These are phyloP conservation scores for Plusia festucae DNA, from an alignment of 2,888 invertebrate genomes.

Conservation along the genomic window DNA sequence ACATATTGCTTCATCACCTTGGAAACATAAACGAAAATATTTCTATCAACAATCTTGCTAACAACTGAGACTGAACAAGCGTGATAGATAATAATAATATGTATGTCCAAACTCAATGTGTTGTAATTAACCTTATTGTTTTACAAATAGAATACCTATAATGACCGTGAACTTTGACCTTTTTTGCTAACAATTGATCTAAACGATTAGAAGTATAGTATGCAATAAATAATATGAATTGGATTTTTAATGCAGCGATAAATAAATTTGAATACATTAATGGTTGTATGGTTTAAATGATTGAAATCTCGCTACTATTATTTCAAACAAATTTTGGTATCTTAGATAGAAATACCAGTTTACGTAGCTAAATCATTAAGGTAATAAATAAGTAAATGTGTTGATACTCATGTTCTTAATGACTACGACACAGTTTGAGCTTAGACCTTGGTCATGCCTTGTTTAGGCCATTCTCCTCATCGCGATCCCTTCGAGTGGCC, in stretches of 20 bases:
- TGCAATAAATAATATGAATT: constrained; percentile 49
- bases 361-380: background rate
- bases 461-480: constrained; percentile 6
- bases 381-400: constrained; percentile 4
- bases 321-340: constrained; percentile 21
- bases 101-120: constrained; percentile 25
- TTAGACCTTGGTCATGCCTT: constrained; percentile 6
- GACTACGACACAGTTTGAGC: constrained; percentile 3
- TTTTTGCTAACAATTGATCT: constrained; percentile 51
- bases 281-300: constrained; percentile 33
- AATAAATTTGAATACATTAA: constrained; percentile 53
- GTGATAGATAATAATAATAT: too few relatives aligned
- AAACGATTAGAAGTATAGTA: constrained; percentile 30
- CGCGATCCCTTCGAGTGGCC: constrained; percentile 2
- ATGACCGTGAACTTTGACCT: constrained; percentile 49
- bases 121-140: constrained; percentile 45
- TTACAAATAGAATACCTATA: constrained; percentile 37
- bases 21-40: background rate
- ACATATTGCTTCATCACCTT: background rate
- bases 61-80: background rate
- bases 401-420: background rate
- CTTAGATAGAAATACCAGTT: background rate
- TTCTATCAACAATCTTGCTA: background rate
- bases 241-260: constrained; percentile 46
- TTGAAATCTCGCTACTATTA: constrained; percentile 25